Evolutionary conservation across 2,113 vertebrate genomes (phyloP).

Genomic region (Platanista minor): DNA sequence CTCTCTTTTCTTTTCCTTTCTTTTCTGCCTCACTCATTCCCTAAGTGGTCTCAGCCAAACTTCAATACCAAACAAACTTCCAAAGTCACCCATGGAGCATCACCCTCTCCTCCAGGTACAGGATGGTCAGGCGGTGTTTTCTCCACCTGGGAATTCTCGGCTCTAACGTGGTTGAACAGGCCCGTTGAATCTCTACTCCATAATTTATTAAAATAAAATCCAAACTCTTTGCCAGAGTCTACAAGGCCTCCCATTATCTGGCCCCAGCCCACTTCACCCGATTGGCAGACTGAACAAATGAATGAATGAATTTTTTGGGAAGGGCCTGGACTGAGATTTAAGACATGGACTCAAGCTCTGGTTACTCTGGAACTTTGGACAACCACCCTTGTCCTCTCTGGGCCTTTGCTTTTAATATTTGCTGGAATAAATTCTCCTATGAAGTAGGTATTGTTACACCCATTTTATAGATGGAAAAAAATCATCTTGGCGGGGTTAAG

Average conservation of each 20-base stretch:
- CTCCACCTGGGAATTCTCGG: not conserved
- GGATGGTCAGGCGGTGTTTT: accelerated
- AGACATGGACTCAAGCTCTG: not conserved
- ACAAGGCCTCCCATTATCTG: no score
- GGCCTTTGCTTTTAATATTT: not conserved
- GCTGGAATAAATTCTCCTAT: not conserved
- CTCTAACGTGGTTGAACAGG: not conserved
- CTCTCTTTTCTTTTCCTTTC: not conserved
- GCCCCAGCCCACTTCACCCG: no score
- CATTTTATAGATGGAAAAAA: not conserved
- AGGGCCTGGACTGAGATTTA: not conserved
- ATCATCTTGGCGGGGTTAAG: not conserved
- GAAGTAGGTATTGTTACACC: no score
- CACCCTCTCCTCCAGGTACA: not conserved
- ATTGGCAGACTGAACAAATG: not conserved
- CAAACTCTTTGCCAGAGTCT: not conserved
- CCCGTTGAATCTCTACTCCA: not conserved
- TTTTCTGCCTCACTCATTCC: not conserved
- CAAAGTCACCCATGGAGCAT: not conserved
- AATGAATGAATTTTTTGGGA: not conserved
- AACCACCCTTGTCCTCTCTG: no score
- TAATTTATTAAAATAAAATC: not conserved
- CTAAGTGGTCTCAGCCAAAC: not conserved
- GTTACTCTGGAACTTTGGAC: not conserved
- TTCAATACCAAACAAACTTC: not conserved